These are phyloP conservation scores for Macquaria ambigua DNA, from an alignment of 2,113 vertebrate genomes.

Conservation along the genomic window DNA sequence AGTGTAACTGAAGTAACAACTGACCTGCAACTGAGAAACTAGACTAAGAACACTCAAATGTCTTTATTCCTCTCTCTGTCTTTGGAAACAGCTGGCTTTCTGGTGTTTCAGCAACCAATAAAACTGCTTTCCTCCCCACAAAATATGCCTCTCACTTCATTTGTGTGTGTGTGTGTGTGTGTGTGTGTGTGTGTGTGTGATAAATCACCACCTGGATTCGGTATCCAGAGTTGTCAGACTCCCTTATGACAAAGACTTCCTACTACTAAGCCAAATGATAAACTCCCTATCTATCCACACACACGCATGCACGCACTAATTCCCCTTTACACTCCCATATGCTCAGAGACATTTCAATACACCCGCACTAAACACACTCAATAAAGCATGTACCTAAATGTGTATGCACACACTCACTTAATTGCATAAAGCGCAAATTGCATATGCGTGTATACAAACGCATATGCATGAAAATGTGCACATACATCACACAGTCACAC, in stretches of 20 bases:
- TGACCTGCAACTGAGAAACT: slow-evolving; percentile 8
- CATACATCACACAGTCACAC: background rate
- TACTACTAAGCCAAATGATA: slow-evolving; percentile 59
- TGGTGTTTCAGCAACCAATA: slow-evolving; percentile 79
- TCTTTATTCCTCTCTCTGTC: slow-evolving; percentile 42
- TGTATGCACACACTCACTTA: background rate
- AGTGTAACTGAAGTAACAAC: slow-evolving; percentile 36
- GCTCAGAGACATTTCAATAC: slow-evolving; percentile 19
- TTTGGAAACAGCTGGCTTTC: slow-evolving; percentile 71
- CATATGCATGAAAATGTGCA: background rate
- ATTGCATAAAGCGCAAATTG: background rate
- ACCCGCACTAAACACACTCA: background rate
- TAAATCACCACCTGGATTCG: slow-evolving; percentile 71
- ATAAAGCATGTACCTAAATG: background rate
- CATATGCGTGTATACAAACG: background rate
- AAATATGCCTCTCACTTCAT: slow-evolving; percentile 45
- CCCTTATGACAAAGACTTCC: slow-evolving; percentile 70
- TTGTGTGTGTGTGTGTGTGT: slow-evolving; percentile 31
- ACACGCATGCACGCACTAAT: slow-evolving; percentile 20
- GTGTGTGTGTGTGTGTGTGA: slow-evolving; percentile 36
- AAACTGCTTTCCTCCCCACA: slow-evolving; percentile 69
- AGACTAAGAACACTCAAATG: slow-evolving; percentile 7
- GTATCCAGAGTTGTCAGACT: slow-evolving; percentile 64
- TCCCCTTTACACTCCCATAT: slow-evolving; percentile 3
- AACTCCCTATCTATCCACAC: slow-evolving; percentile 40